Evolutionary conservation across 2,797 vertebrate genomes (phyloP).

Genomic region (Linurgus olivaceus): DNA sequence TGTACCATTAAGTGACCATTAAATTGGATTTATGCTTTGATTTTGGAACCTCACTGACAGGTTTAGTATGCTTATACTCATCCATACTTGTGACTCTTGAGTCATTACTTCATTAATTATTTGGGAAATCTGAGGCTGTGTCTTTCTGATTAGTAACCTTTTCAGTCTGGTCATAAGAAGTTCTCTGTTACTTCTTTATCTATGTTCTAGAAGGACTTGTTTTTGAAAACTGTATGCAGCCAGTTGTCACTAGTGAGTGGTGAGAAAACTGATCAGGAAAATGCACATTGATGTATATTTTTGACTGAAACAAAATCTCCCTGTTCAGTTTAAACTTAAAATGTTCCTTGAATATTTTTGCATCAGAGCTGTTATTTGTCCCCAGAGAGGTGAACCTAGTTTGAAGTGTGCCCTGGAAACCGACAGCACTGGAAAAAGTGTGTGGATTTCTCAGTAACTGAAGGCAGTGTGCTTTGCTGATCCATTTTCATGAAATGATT

Average conservation of each 20-base stretch:
- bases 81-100: neutral
- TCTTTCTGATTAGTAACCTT: neutral
- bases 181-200: neutral
- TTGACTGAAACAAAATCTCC: neutral
- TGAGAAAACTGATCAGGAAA: neutral
- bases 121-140: neutral
- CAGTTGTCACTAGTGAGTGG: neutral
- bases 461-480: neutral
- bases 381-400: neutral
- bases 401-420: neutral
- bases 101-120: neutral
- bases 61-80: neutral
- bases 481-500: neutral
- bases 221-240: neutral
- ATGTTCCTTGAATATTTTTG: neutral
- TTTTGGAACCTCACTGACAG: neutral
- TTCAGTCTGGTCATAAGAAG: neutral
- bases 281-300: neutral
- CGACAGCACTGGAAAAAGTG: neutral
- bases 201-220: neutral
- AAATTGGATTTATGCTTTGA: conserved; percentile 23
- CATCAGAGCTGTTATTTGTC: neutral
- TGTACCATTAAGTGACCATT: neutral
- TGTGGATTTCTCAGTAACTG: neutral
- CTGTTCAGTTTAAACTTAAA: neutral